Base-by-base conservation (phyloP, 92 coral and sea anemone genomes). In the Phenganax marumi region DNA sequence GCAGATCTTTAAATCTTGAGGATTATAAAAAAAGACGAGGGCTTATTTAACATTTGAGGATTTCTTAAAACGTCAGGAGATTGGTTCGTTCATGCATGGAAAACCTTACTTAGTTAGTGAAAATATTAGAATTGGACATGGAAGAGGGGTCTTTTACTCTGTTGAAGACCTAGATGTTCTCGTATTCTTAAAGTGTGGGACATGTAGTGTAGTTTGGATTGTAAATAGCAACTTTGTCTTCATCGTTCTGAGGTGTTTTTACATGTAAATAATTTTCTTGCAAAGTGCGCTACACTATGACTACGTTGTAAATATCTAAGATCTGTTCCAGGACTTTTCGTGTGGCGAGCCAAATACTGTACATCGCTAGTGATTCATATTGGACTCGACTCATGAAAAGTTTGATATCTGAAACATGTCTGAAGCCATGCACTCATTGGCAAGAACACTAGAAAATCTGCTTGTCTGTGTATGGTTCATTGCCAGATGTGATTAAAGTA, bases 11-110 rank as follows among this genome's bases (percentile, higher is more conserved):
- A 10, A 96, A 96, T 87, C 93, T 96, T 12, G 99, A 96, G 74
- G 99, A 96, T 80, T 96, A 96, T 85, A 96, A 96, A 89, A 96
- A 96, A 68, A 80, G 99, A 78, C 81, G 97, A 77, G 99, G 99
- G n/a, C 87, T 96, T 46, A 96, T 96, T 70, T 93, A 70, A 70
- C 56, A 51, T 51, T 7, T 19, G 17, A 14, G 46, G 64, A 33
- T 49, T 25, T 19, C 73, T 33, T 33, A 8, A 17, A 19, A 43
- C 62, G 52, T 47, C 26, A 24, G 13, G 48, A 33, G 46, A 48
- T 22, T 26, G 26, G 68, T 50, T 81, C 50, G 58, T 80, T 63
- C 22, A 60, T 79, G 60, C 88, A 79, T 76, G 43, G 12, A 62
- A 52, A 48, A 51, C 23, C 70, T 3, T 12, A 58, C 70, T 10